Base-by-base conservation (phyloP, 2,888 invertebrate genomes). In the Drosophila prostipennis region DNA sequence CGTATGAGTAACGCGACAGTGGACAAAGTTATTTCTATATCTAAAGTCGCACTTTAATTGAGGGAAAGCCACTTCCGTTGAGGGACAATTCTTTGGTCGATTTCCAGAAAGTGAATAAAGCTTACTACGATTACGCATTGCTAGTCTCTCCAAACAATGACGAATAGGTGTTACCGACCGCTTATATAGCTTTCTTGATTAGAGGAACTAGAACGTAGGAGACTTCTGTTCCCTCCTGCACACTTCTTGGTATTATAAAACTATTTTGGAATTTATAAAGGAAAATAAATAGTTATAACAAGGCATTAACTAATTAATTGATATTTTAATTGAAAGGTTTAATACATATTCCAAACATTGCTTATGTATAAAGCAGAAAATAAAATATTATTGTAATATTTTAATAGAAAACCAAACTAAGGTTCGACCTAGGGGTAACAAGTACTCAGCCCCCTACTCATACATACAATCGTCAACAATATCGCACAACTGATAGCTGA, bases 401-500 rank as follows among this genome's bases (percentile, higher is more conserved):
- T 5, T 23, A 23, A 26, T 6, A 26, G 5, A 6, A 26, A 26
- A 26, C 26, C 26, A 26, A 26, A 1, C 26, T 6, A 26, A 5
- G 26, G 4, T 26, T 26, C 26, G 26, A 6, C 26, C 26, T 26
- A 29, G n/a, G 37, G 14, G n/a, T 11, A 32, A 55, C 37, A 29
- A 37, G 37, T n/a, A 8, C 29, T 7, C 29, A 42, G 37, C 46
- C 46, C 14, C 26, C 26, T 26, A 6, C 26, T 26, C 26, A 5
- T 26, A 26, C 6, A 26, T 5, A 26, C 5, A 75, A 77, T 77
- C 85, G 71, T 87, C 75, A 85, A 85, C 77, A 79, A 79, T 85
- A 89, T 89, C 84, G 86, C 84, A 63, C 67, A 85, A 74, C 85
- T 89, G 63, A 72, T 67, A 76, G 59, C 26, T 26, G 43, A 43